These are phyloP conservation scores for Poecilia velifera DNA, from an alignment of 2,797 vertebrate genomes.

Conservation along the genomic window DNA sequence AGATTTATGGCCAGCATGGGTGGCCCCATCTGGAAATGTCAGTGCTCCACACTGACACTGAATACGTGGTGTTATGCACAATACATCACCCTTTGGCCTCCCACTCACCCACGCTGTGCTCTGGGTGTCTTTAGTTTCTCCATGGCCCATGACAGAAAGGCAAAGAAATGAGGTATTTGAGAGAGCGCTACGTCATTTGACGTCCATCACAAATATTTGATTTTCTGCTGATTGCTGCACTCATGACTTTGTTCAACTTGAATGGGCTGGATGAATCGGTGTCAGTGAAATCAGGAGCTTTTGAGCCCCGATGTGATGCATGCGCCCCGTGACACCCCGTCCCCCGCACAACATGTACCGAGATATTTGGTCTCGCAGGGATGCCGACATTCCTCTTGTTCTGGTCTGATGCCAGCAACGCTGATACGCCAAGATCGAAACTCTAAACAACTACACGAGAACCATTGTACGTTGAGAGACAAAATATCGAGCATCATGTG, in stretches of 20 bases:
- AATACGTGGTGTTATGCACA: constrained; percentile 47
- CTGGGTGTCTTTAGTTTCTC: constrained; percentile 49
- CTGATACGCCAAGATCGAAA: constrained; percentile 1
- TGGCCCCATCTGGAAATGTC: constrained; percentile 51
- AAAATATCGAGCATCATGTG: constrained; percentile 46
- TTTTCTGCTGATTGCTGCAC: constrained; percentile 37
- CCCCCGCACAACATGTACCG: constrained; percentile 2
- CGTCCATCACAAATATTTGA: constrained; percentile 53
- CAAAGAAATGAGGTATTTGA: constrained; percentile 45
- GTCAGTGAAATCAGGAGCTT: constrained; percentile 11
- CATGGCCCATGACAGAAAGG: constrained; percentile 49
- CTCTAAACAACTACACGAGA: constrained; percentile 26
- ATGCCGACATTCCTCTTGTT: constrained; percentile 1
- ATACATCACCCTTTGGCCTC: constrained; percentile 66
- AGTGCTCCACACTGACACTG: constrained; percentile 27
- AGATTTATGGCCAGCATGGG: constrained; percentile 65
- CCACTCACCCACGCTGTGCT: constrained; percentile 53
- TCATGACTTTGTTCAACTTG: constrained; percentile 21
- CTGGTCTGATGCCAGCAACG: constrained; percentile 2
- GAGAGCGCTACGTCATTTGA: constrained; percentile 37
- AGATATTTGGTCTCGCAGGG: background rate
- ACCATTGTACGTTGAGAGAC: constrained; percentile 40
- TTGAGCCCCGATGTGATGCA: background rate
- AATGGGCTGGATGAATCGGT: constrained; percentile 24
- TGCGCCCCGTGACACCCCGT: constrained; percentile 2